Evolutionary conservation across 2,113 vertebrate genomes (phyloP).

Genomic region (Actenoides lindsayi): DNA sequence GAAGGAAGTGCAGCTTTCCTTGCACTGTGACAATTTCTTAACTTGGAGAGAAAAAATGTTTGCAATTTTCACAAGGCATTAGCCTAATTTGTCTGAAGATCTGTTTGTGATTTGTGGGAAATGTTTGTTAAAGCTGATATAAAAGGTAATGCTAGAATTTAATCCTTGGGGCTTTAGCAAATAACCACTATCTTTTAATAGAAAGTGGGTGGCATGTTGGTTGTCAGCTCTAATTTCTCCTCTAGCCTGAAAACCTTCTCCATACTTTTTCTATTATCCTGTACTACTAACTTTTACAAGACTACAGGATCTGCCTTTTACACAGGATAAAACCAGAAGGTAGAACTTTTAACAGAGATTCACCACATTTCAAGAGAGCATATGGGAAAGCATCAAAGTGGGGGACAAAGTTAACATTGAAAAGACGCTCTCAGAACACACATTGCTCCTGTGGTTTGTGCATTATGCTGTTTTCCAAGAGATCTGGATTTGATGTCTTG

Average conservation of each 20-base stretch:
- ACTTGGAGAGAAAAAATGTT: constrained; percentile 21
- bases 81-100: constrained; percentile 48
- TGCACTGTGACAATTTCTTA: not conserved
- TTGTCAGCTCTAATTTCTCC: constrained; percentile 72
- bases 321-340: constrained; percentile 16
- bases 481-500: constrained; percentile 66
- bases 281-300: constrained; percentile 2
- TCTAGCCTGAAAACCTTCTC: constrained; percentile 27
- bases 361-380: not conserved
- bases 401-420: not conserved
- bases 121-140: constrained; percentile 59
- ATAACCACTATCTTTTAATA: constrained; percentile 69
- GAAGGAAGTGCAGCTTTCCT: not conserved
- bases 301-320: not conserved
- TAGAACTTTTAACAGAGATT: constrained; percentile 9
- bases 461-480: constrained; percentile 41
- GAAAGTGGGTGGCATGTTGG: constrained; percentile 65
- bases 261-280: constrained; percentile 68
- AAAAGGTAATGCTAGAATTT: constrained; percentile 62
- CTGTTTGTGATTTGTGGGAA: constrained; percentile 66
- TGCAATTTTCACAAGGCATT: constrained; percentile 46
- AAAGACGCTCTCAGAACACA: constrained; percentile 20
- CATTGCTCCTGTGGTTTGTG: constrained; percentile 56
- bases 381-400: constrained; percentile 20
- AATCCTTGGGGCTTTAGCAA: constrained; percentile 64